Evolutionary conservation across 2,888 invertebrate genomes (phyloP).

Genomic region (Drosophila rellima): DNA sequence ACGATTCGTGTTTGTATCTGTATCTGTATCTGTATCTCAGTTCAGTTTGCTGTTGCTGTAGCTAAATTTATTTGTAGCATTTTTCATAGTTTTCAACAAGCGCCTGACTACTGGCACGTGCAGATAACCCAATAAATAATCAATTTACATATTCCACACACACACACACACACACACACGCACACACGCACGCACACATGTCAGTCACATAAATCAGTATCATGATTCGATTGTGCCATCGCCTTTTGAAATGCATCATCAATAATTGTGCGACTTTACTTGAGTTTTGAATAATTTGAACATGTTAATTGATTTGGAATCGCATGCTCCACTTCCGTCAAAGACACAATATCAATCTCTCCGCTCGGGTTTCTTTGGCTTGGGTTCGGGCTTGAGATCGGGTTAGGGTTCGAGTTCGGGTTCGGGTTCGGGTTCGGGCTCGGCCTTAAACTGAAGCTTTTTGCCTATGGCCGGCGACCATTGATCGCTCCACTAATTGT

Average conservation of each 20-base stretch:
- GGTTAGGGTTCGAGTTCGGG: slow-evolving; percentile 11
- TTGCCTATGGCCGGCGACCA: slow-evolving; percentile 51
- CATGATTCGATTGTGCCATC: slow-evolving; percentile 9
- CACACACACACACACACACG: background rate
- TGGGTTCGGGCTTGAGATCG: slow-evolving; percentile 10
- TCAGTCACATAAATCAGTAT: slow-evolving; percentile 39
- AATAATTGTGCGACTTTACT: slow-evolving; percentile 55
- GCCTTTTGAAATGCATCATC: slow-evolving; percentile 39
- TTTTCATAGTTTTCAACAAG: slow-evolving; percentile 21
- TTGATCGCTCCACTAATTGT: slow-evolving; percentile 79
- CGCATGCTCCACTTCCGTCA: slow-evolving; percentile 73
- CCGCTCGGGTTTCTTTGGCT: slow-evolving; percentile 3
- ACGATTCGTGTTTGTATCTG: slow-evolving; percentile 15
- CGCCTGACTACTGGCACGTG: slow-evolving; percentile 59
- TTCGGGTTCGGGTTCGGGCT: slow-evolving; percentile 13
- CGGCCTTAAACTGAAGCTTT: slow-evolving; percentile 12
- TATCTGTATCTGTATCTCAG: slow-evolving; percentile 16
- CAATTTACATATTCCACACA: slow-evolving; percentile 34
- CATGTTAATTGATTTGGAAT: slow-evolving; percentile 77
- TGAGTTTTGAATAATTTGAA: slow-evolving; percentile 65
- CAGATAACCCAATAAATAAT: slow-evolving; percentile 64
- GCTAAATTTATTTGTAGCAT: background rate
- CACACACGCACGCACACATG: background rate
- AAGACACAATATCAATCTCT: slow-evolving; percentile 25
- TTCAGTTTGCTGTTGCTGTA: slow-evolving; percentile 5